Evolutionary conservation across 2,888 invertebrate genomes (phyloP), one percentile per base, ranked within the genome.

Genomic region (Stenodema calcarata): DNA sequence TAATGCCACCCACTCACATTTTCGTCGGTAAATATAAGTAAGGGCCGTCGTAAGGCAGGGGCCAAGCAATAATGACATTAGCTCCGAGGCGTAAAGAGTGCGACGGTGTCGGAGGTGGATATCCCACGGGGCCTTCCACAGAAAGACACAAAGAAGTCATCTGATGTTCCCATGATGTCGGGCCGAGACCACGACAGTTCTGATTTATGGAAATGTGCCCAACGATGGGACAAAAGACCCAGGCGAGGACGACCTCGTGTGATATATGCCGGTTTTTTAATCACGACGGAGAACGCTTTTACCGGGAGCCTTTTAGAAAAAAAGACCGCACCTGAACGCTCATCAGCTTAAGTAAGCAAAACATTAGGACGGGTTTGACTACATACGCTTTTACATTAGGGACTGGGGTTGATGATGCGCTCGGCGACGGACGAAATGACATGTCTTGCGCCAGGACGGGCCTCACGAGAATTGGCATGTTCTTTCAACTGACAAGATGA

Each of bases 131-230:
- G 35, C 35, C 42, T 42, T 76, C 41, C 42, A 12, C 80, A 50
- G 50, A 80, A 47, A 28, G 47, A 47, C 80, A 80, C 80, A 80
- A 80, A 80, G 80, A 50, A 80, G 80, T 50, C 80, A 80, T 80
- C 80, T 47, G 80, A 80, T 80, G 80, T 80, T 80, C 80, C 80
- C 80, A 80, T 80, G 80, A 80, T 80, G 80, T 50, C 80, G 50
- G 28, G 16, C 3, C 3, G 35, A 35, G 18, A 47, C 80, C 80
- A 50, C 23, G 28, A 23, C 30, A 47, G 80, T 23, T 16, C 80
- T 80, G 80, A 80, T 80, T 80, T 80, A 80, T 80, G 80, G 50
- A 80, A 80, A 80, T 80, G 80, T 30, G 73, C 73, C 73, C 73
- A 73, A 35, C 73, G 35, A n/a, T 54, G 73, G 73, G 73, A 73